Evolutionary conservation across 1,140 invertebrate genomes (phyloP).

Genomic region (Cryptotermes secundus): DNA sequence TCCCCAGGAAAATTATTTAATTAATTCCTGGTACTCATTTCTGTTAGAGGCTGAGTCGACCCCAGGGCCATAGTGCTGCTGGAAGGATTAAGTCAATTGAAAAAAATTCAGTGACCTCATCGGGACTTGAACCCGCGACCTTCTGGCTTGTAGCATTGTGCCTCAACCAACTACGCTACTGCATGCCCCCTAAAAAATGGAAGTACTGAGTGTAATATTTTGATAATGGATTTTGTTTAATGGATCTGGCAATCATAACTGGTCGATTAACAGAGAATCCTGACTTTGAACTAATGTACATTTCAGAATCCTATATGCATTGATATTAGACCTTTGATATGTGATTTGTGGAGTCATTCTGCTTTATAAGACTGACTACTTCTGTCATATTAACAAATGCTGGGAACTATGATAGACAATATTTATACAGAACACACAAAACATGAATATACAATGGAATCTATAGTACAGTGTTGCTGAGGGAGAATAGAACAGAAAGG

Average conservation of each 20-base stretch:
- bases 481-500: background rate
- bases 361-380: background rate
- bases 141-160: too few relatives aligned
- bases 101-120: too few relatives aligned
- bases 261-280: background rate
- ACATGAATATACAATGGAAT: background rate
- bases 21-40: too few relatives aligned
- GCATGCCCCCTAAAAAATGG: background rate
- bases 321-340: conserved; percentile 6
- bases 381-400: background rate
- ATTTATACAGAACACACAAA: background rate
- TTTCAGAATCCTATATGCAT: background rate
- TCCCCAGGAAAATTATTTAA: too few relatives aligned
- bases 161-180: too few relatives aligned
- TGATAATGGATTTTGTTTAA: too few relatives aligned
- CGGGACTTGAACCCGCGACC: too few relatives aligned
- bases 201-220: background rate
- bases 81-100: too few relatives aligned
- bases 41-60: too few relatives aligned
- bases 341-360: conserved; percentile 3
- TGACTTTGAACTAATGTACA: background rate
- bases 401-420: background rate
- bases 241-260: too few relatives aligned
- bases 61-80: too few relatives aligned
- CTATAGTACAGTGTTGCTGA: background rate